Evolutionary conservation across 2,797 vertebrate species (phyloP).

Genomic region (Sarcophilus harrisii): DNA sequence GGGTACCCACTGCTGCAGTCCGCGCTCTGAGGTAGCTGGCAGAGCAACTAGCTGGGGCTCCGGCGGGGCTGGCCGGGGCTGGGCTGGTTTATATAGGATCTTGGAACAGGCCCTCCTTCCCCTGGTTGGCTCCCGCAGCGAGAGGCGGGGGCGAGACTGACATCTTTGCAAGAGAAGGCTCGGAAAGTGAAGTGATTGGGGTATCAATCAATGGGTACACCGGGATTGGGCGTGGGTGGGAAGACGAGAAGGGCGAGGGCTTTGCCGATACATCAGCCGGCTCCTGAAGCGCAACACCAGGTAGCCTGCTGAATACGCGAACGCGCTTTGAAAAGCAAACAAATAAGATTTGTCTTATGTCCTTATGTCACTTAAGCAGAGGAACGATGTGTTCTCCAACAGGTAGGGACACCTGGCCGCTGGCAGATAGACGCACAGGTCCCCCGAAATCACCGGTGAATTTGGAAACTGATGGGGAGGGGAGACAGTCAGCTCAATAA

Average conservation of each 20-base stretch:
- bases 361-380: background rate
- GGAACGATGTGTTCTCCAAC: constrained; percentile 9
- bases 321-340: background rate
- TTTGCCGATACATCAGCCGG: background rate
- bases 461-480: background rate
- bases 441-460: background rate
- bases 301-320: background rate
- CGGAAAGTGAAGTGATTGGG: background rate
- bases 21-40: background rate
- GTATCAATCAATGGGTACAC: background rate
- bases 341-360: background rate
- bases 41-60: too few species aligned
- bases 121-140: constrained; percentile 47
- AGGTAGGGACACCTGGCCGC: background rate
- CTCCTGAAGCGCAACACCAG: background rate
- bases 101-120: background rate
- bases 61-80: constrained; percentile 58
- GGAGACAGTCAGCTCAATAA: background rate
- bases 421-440: background rate
- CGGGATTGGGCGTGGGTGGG: background rate
- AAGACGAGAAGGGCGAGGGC: background rate
- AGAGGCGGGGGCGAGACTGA: constrained; percentile 57
- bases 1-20: background rate
- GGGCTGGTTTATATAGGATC: background rate
- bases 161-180: background rate